These are phyloP conservation scores for Azorinus chamasolen DNA, from an alignment of 2,888 invertebrate genomes.

Conservation along the genomic window DNA sequence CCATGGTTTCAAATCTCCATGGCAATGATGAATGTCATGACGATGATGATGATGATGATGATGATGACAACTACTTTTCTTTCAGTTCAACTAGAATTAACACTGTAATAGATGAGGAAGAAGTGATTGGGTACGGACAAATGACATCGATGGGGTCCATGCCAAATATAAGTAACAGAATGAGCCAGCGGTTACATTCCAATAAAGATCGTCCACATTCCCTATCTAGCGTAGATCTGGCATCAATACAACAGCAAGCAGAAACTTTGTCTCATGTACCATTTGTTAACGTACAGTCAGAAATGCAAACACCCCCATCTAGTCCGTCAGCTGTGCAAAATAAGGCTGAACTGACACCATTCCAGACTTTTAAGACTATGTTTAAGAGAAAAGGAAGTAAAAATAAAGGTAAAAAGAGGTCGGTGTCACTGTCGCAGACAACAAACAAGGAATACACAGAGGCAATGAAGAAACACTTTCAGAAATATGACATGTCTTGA, in stretches of 20 bases:
- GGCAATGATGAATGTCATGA: conserved; percentile 17
- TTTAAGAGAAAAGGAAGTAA: conserved; percentile 81
- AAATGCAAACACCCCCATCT: conserved; percentile 37
- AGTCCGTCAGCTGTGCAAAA: conserved; percentile 53
- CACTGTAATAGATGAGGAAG: conserved; percentile 62
- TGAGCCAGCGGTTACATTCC: conserved; percentile 39
- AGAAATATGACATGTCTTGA: conserved; percentile 78
- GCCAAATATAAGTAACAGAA: conserved; percentile 62
- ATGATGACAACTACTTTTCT: conserved; percentile 56
- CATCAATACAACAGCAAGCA: conserved; percentile 55
- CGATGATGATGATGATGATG: conserved; percentile 45
- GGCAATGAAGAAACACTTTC: conserved; percentile 78
- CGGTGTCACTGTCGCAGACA: conserved; percentile 74
- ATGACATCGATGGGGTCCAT: conserved; percentile 71
- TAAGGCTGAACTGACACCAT: conserved; percentile 72
- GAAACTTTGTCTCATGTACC: conserved; percentile 43
- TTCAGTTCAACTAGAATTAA: conserved; percentile 62
- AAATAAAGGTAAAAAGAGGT: conserved; percentile 75
- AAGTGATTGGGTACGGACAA: conserved; percentile 44
- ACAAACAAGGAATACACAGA: conserved; percentile 73
- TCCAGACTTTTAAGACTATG: conserved; percentile 80
- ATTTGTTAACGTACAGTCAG: conserved; percentile 21
- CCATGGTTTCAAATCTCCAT: conserved; percentile 23
- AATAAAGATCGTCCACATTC: conserved; percentile 78
- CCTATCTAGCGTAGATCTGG: conserved; percentile 72